These are phyloP conservation scores for Urechis unicinctus DNA, from an alignment of 2,888 invertebrate genomes.

Conservation along the genomic window DNA sequence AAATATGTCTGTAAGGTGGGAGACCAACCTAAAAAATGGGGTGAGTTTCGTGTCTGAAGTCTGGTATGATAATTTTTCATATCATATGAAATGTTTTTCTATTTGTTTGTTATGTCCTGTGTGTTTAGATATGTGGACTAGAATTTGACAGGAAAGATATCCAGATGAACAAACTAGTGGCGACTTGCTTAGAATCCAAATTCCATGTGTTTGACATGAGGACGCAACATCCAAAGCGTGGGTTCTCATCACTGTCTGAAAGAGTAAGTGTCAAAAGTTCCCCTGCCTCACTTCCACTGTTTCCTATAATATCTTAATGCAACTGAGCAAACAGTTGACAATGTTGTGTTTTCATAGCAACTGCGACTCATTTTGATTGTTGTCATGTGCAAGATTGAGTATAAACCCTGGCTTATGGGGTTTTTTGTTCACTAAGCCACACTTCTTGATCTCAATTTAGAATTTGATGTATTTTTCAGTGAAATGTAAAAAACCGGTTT, in stretches of 20 bases:
- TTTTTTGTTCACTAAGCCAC: no score
- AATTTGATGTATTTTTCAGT: no score
- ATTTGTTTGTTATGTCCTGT: background rate
- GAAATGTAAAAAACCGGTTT: no score
- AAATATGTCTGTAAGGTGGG: slow-evolving; percentile 79
- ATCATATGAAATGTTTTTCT: background rate
- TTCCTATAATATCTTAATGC: background rate
- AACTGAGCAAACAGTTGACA: background rate
- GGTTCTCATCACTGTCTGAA: slow-evolving; percentile 65
- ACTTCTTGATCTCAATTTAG: no score
- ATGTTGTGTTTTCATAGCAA: background rate
- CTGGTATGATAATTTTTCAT: slow-evolving; percentile 3
- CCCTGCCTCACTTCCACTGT: background rate
- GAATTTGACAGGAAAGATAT: slow-evolving; percentile 93
- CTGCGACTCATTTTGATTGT: no score
- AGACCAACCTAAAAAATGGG: slow-evolving; percentile 86
- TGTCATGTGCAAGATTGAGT: no score
- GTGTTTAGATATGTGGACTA: slow-evolving; percentile 59
- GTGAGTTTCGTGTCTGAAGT: no score
- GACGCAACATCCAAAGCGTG: slow-evolving; percentile 79
- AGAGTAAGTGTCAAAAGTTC: slow-evolving; percentile 52
- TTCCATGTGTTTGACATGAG: slow-evolving; percentile 81
- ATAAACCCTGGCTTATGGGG: no score
- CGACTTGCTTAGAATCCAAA: slow-evolving; percentile 84
- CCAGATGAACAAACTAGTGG: slow-evolving; percentile 88